phyloP scores from a whole-genome alignment of 1,140 invertebrate genomes.

The Tetranychus urticae region DNA sequence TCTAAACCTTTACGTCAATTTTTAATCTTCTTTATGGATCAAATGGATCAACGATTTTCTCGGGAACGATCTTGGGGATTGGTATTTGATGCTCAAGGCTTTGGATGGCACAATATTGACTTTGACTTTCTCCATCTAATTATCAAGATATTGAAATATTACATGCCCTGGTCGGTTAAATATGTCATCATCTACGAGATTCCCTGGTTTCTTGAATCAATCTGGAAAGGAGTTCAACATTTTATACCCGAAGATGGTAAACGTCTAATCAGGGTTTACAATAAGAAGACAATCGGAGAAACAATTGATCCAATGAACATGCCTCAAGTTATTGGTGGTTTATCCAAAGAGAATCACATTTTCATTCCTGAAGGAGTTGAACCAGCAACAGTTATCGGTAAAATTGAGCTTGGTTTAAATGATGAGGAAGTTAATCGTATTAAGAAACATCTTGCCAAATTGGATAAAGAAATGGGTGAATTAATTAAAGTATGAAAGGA shows the following conservation, averaged over 20 bases:
- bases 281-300: not conserved
- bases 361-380: not conserved
- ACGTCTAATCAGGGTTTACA: not conserved
- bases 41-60: not conserved
- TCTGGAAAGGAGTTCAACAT: not conserved
- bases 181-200: constrained; percentile 6
- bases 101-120: constrained; percentile 4
- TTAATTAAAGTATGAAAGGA: not conserved
- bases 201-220: constrained; percentile 2
- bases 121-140: not conserved
- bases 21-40: constrained; percentile 1
- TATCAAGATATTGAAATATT: not conserved
- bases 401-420: not conserved
- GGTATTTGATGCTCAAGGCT: constrained; percentile 1
- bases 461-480: not conserved
- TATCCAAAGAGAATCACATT: not conserved
- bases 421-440: not conserved
- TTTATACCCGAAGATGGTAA: constrained; percentile 1
- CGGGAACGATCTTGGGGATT: not conserved
- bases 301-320: not conserved
- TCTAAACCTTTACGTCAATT: not conserved
- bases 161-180: constrained; percentile 1
- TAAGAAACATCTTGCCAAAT: not conserved
- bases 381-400: not conserved
- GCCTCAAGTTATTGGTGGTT: not conserved